Evolutionary conservation across 35 echinoderm and acorn worm genomes (phyloP), one percentile per base, ranked within the genome.

Genomic region (Ptychodera flava): DNA sequence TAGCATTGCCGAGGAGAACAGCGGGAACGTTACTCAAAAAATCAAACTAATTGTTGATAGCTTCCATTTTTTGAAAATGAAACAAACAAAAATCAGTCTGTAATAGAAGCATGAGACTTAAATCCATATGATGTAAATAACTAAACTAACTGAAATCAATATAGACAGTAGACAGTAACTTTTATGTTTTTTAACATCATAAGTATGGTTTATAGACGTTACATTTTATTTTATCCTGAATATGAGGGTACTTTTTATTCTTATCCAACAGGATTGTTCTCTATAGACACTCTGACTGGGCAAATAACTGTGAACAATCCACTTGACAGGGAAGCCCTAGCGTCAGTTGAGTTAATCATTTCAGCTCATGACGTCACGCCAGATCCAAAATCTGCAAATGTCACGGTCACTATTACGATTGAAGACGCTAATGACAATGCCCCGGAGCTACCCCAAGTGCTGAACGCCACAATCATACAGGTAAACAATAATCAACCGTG

Each of bases 361-460:
- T 85, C 83, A n/a, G 85, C 93, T 29, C 77, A 85, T 32, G 95
- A 98, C 76, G 83, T 92, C 1, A 98, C 93, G 38, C 92, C 81
- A 28, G 35, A 90, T 30, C 32, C 82, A 0, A 85, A 45, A 33
- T 82, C 85, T 6, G 45, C 87, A 35, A 92, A 31, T 31, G 82
- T 77, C 33, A 89, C 79, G 15, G 31, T 99, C 0, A 85, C 87
- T 22, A 78, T 99, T 31, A 76, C 85, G 16, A 81, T 99, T 0
- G 75, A 78, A 28, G 93, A 99, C 81, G 88, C 88, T 0, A 93
- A 99, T 81, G 96, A 99, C 52, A 99, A 99, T 33, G 80, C 92
- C 80, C 96, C 96, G 6, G 22, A 64, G 22, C 45, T 64, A 12
- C 45, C 45, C 6, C 6, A 22, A 64, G 45, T 12, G 22, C 45